Evolutionary conservation across 2,797 vertebrate species (phyloP).

Genomic region (Eulemur mongoz): DNA sequence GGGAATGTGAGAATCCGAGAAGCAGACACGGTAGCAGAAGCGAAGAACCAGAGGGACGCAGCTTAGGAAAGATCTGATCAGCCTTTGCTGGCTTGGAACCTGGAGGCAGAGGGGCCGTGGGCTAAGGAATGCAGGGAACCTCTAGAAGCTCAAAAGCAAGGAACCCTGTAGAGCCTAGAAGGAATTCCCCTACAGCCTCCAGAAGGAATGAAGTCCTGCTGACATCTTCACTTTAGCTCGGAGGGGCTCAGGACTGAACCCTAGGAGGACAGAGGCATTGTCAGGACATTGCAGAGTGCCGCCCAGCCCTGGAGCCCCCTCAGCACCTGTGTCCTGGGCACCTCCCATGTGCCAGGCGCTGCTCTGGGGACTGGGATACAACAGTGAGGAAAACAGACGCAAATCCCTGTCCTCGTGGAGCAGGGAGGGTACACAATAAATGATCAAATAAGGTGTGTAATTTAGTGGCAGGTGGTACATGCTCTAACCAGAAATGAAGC

Average conservation of each 20-base stretch:
- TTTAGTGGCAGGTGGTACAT: not conserved
- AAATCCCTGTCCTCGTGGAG: not conserved
- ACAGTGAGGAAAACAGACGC: no score
- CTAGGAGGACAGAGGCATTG: not conserved
- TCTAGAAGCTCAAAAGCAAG: not conserved
- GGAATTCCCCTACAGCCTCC: not conserved
- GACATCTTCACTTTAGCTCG: not conserved
- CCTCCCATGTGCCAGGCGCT: not conserved
- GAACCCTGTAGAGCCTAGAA: no score
- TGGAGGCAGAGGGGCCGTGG: not conserved
- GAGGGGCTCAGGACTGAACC: not conserved
- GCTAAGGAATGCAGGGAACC: not conserved
- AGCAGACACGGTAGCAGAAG: not conserved
- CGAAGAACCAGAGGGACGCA: not conserved
- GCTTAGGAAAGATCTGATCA: not conserved
- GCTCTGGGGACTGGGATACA: not conserved
- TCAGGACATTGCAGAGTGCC: not conserved
- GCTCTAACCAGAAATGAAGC: not conserved
- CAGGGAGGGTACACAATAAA: not conserved
- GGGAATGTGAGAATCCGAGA: not conserved
- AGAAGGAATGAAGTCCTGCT: not conserved
- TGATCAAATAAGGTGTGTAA: no score
- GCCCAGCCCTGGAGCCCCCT: not conserved
- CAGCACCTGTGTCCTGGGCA: not conserved
- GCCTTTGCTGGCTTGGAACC: not conserved